Evolutionary conservation across 2,797 vertebrate species (phyloP), one percentile per base, ranked within the genome.

Genomic region (Staurois parvus): DNA sequence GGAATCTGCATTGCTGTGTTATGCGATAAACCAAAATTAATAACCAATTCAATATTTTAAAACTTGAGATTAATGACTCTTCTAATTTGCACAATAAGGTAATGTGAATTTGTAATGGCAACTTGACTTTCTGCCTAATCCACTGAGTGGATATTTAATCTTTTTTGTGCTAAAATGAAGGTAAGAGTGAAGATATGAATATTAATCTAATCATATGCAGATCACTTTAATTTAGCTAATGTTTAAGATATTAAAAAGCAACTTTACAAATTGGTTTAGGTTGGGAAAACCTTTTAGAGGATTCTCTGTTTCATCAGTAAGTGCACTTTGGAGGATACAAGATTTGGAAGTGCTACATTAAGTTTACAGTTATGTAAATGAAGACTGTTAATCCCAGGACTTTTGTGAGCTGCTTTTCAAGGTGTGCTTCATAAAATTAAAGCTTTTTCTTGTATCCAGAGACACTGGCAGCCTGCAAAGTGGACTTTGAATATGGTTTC

Each of bases 151-250:
- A 93, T 94, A 93, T 94, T 95, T 97, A 97, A 98, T 98, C 96
- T 97, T 96, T 94, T 97, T 96, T 95, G 96, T 96, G 96, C 97
- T 96, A 97, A 96, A 97, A 94, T 93, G 94, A 94, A 96, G 96
- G 94, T 95, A 96, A 96, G 96, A 95, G 92, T 92, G 95, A 94
- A 96, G 96, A 97, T 96, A 96, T 94, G 94, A 96, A 94, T 96
- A 96, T 96, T 95, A 96, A 98, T 97, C 95, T 96, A 96, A 97
- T 97, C 97, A 96, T 94, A 94, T 91, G 89, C 90, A 90, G 87
- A 95, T 96, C 94, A 94, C 93, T 96, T 95, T 95, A 95, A 95
- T 95, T 95, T 95, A 90, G 94, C 93, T 94, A 95, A 94, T 94
- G 94, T 95, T 94, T 94, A 91, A 92, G 92, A 93, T 92, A 93